A percentile compares a stretch with the other conserved stretches of the same genome.
Conservation (phyloP, 2,888 invertebrate genomes). For the Tanytarsus gracilentus region DNA sequence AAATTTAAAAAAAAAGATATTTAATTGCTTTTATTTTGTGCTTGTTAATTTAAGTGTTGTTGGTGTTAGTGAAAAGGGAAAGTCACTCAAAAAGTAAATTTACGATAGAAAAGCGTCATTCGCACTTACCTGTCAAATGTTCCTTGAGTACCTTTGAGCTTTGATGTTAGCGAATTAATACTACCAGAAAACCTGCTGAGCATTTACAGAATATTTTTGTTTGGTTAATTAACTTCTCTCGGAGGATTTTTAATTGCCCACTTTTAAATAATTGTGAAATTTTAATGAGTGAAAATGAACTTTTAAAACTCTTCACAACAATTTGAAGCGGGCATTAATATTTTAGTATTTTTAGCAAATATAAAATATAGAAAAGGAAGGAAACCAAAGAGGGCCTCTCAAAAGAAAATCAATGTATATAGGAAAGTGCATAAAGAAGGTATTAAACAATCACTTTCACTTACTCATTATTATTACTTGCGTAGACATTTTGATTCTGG, state of each 20-base stretch:
- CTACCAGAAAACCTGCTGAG: slow-evolving; percentile 42
- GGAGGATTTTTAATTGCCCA: no score
- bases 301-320: no score
- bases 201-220: slow-evolving; percentile 1
- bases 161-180: slow-evolving; percentile 43
- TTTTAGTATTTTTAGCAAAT: no score
- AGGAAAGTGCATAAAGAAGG: neutral
- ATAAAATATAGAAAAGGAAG: no score
- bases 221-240: neutral
- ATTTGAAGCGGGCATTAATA: no score
- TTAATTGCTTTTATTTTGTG: no score
- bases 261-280: no score
- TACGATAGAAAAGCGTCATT: neutral
- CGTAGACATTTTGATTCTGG: slow-evolving; percentile 45
- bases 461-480: slow-evolving; percentile 44
- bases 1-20: neutral
- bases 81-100: no score
- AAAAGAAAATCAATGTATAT: neutral
- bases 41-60: no score
- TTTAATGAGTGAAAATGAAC: no score
- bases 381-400: neutral
- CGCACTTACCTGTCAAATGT: slow-evolving; percentile 41
- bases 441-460: slow-evolving; percentile 32
- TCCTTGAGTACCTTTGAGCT: slow-evolving; percentile 42
- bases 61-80: no score